A percentile compares a stretch with the other conserved stretches of the same genome.
Conservation (phyloP, 2,888 invertebrate species). For the Cryptocephalus moraei region DNA sequence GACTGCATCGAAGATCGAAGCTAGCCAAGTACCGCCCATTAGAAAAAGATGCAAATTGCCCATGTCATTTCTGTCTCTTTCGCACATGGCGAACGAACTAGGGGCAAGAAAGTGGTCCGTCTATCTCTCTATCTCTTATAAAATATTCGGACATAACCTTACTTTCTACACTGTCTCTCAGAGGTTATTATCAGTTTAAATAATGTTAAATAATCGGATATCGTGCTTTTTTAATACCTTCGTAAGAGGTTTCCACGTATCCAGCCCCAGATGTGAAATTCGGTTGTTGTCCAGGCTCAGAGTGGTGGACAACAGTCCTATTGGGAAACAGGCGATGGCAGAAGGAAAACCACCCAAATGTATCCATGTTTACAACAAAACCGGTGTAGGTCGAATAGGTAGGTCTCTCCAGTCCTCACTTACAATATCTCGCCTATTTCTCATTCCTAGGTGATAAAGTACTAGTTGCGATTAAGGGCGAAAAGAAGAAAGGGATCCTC, state of each 20-base stretch:
- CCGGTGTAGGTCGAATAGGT: conserved; percentile 52
- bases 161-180: no score
- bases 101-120: no score
- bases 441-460: conserved; percentile 67
- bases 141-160: no score
- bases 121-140: no score
- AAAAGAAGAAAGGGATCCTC: conserved; percentile 87
- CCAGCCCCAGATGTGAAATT: conserved; percentile 44
- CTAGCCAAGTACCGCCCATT: no score
- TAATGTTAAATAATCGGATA: no score
- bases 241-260: background rate
- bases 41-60: no score
- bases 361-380: conserved; percentile 90
- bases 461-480: conserved; percentile 86
- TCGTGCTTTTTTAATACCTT: no score
- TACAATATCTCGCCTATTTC: background rate
- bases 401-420: conserved; percentile 9
- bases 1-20: no score
- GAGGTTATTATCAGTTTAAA: no score
- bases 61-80: no score
- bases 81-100: no score
- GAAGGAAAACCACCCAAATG: conserved; percentile 88
- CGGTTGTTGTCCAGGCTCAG: conserved; percentile 66
- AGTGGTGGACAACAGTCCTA: conserved; percentile 94
- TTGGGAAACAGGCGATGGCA: conserved; percentile 90